These are phyloP conservation scores for Haplotaxodon microlepis DNA, from an alignment of 2,113 vertebrate species.

Conservation along the genomic window DNA sequence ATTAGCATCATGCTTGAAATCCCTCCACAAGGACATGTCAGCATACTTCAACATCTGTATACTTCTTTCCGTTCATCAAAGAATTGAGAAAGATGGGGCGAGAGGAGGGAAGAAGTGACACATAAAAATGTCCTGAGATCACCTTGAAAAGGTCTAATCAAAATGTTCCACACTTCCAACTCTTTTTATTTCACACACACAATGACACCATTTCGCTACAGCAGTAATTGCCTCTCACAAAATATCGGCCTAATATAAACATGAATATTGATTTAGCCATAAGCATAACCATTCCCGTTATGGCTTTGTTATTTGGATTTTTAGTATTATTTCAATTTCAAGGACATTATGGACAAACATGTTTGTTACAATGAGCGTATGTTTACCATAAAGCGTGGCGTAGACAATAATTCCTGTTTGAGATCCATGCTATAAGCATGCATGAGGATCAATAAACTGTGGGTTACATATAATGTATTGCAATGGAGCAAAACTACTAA, in stretches of 20 bases:
- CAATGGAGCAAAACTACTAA: background rate
- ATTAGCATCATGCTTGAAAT: slow-evolving; percentile 79
- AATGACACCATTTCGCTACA: slow-evolving; percentile 29
- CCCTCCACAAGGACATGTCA: slow-evolving; percentile 75
- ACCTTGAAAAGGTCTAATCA: slow-evolving; percentile 72
- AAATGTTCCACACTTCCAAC: slow-evolving; percentile 37
- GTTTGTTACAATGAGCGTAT: slow-evolving; percentile 9
- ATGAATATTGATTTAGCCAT: slow-evolving; percentile 67
- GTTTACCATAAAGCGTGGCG: slow-evolving; percentile 31
- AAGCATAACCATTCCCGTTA: slow-evolving; percentile 32
- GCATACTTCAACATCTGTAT: slow-evolving; percentile 62
- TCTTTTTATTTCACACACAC: slow-evolving; percentile 40
- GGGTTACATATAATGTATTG: slow-evolving; percentile 9
- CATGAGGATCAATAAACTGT: slow-evolving; percentile 38
- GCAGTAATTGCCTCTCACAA: slow-evolving; percentile 38
- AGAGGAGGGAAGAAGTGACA: slow-evolving; percentile 37
- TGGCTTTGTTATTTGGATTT: slow-evolving; percentile 14
- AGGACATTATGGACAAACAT: slow-evolving; percentile 8
- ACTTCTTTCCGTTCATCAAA: slow-evolving; percentile 37
- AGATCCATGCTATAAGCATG: slow-evolving; percentile 38
- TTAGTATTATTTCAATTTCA: slow-evolving; percentile 44
- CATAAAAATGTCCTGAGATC: slow-evolving; percentile 64
- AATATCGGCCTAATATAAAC: slow-evolving; percentile 33
- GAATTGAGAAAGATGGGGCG: background rate
- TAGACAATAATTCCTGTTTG: slow-evolving; percentile 21